These are phyloP conservation scores for Progne subis DNA, from an alignment of 2,113 vertebrate species.

Conservation along the genomic window DNA sequence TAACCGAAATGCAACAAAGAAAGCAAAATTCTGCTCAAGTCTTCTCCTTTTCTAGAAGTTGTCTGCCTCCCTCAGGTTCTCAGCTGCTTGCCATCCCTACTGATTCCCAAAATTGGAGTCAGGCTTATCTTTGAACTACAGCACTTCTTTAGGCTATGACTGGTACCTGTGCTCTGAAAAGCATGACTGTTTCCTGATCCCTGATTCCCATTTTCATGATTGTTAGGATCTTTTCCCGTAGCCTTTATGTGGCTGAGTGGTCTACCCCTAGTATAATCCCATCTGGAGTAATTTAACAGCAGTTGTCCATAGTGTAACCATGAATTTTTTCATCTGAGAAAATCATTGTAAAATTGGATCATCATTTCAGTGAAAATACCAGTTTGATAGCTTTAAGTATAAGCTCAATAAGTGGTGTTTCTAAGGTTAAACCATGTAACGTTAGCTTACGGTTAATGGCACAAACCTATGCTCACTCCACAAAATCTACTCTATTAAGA, in stretches of 20 bases:
- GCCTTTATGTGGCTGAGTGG: not conserved
- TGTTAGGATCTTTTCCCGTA: not conserved
- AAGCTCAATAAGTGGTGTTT: not conserved
- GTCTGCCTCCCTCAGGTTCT: not conserved
- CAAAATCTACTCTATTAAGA: not conserved
- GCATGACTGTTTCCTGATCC: not conserved
- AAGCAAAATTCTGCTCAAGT: not conserved
- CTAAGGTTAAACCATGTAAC: conserved; percentile 4
- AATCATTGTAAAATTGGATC: conserved; percentile 20
- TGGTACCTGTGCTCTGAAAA: not conserved
- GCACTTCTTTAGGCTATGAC: not conserved
- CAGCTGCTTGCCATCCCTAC: not conserved
- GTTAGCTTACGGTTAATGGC: not conserved
- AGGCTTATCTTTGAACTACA: not conserved
- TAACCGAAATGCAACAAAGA: not conserved
- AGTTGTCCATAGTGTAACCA: conserved; percentile 6
- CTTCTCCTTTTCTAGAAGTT: not conserved
- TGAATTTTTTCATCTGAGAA: conserved; percentile 18
- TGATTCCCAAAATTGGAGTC: not conserved
- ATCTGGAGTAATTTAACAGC: conserved; percentile 22
- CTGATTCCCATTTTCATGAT: not conserved
- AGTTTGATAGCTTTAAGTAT: not conserved
- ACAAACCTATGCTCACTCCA: not conserved
- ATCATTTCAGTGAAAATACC: not conserved
- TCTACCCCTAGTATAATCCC: not conserved